Evolutionary conservation across 2,888 invertebrate species (phyloP).

Genomic region (Linhomoeus sp.): DNA sequence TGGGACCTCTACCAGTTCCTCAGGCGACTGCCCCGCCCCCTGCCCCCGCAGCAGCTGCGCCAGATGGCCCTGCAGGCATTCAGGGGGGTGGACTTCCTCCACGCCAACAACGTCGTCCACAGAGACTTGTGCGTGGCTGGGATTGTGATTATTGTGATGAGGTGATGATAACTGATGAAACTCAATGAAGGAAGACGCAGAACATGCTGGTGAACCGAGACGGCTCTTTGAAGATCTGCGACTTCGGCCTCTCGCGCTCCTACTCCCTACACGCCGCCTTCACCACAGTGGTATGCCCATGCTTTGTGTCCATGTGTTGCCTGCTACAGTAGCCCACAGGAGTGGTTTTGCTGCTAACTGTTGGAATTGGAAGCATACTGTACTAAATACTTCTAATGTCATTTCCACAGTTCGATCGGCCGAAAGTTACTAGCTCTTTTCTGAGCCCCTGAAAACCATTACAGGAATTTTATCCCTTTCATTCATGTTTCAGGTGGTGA

Average conservation of each 20-base stretch:
- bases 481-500: conserved; percentile 83
- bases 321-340: no score
- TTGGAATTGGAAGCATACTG: no score
- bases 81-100: conserved; percentile 80
- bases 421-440: no score
- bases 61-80: conserved; percentile 46
- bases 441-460: no score
- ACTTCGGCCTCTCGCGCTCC: conserved; percentile 86
- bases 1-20: conserved; percentile 50
- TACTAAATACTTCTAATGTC: no score
- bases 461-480: no score
- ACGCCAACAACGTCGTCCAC: conserved; percentile 80
- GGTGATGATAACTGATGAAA: no score
- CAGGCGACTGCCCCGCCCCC: neutral
- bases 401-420: no score
- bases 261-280: conserved; percentile 81
- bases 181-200: conserved; percentile 87
- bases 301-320: no score
- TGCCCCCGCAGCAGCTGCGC: neutral
- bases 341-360: no score
- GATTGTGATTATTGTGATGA: no score
- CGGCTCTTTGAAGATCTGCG: conserved; percentile 53
- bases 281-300: conserved; percentile 73
- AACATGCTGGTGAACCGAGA: conserved; percentile 63
- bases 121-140: no score